Evolutionary conservation across 2,113 vertebrate species (phyloP).

Genomic region (Nematolebias whitei): DNA sequence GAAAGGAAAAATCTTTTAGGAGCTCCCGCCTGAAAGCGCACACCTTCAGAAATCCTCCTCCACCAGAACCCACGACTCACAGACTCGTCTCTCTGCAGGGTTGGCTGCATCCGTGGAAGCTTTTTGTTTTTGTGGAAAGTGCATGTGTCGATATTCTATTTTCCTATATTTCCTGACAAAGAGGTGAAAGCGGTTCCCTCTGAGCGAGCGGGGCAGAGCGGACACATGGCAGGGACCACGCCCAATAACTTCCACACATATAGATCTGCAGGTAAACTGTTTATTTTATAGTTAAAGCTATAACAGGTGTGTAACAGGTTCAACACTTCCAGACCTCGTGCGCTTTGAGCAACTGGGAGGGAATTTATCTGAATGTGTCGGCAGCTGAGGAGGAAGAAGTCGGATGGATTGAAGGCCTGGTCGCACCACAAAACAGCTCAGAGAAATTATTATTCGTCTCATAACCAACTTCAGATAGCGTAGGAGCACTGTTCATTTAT

Average conservation of each 20-base stretch:
- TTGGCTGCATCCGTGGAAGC: conserved; percentile 21
- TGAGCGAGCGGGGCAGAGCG: conserved; percentile 31
- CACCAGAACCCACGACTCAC: neutral
- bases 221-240: conserved; percentile 51
- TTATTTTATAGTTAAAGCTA: conserved; percentile 21
- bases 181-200: conserved; percentile 57
- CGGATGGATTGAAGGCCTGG: neutral
- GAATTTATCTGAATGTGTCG: neutral
- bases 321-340: neutral
- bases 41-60: conserved; percentile 3
- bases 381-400: neutral
- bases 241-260: conserved; percentile 37
- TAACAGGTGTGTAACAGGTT: neutral
- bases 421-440: neutral
- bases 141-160: conserved; percentile 65
- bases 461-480: neutral
- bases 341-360: neutral
- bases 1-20: conserved; percentile 84
- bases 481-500: neutral
- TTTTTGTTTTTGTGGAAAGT: conserved; percentile 39
- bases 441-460: neutral
- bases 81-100: conserved; percentile 31
- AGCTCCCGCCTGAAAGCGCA: conserved; percentile 26
- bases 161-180: conserved; percentile 66
- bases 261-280: conserved; percentile 37